Evolutionary conservation across 2,888 invertebrate genomes (phyloP), one percentile per base, ranked within the genome.

Genomic region (Acanthosepion esculentum): DNA sequence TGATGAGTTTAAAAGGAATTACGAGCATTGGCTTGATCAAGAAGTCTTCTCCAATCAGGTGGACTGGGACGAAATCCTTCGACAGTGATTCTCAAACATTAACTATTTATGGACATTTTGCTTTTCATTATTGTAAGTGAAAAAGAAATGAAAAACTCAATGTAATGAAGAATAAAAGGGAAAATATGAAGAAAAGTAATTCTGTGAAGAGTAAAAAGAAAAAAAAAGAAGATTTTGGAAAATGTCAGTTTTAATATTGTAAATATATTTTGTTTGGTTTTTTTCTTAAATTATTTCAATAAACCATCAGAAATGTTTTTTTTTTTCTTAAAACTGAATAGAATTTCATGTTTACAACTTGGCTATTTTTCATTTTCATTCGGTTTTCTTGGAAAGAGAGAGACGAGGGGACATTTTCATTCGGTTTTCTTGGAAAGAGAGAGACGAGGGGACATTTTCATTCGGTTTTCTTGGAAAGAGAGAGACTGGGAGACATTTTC

Each of bases 11-110:
- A 97, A 97, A 95, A 96, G 97, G 94, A 97, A 98, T 96, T 99
- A 99, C 97, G 98, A 99, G 97, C 97, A 98, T 41, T 99, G 99
- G 99, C 98, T 99, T 95, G 98, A 99, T 96, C 98, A 99, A 97
- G 99, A 99, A 98, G 99, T 99, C 48, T 99, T 98, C 97, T 98
- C 98, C 97, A 98, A 98, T 94, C 97, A 97, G 91, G 98, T 98
- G 93, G 98, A 98, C 96, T 98, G 98, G 98, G 98, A 98, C 96
- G 97, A 98, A 95, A 97, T 98, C 33, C 95, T 96, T 26, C 93
- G 53, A 29, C 93, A 93, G 29, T 93, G 50, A 93, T 15, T 18
- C 15, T 50, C 50, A 29, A 26, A 93, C 78, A 78, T 78, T 78
- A 29, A 64, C 29, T 23, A 78, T 78, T 78, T 78, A 15, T 78